phyloP scores from a whole-genome alignment of 1,140 invertebrate genomes.

The Thalassaphorura encarpata region DNA sequence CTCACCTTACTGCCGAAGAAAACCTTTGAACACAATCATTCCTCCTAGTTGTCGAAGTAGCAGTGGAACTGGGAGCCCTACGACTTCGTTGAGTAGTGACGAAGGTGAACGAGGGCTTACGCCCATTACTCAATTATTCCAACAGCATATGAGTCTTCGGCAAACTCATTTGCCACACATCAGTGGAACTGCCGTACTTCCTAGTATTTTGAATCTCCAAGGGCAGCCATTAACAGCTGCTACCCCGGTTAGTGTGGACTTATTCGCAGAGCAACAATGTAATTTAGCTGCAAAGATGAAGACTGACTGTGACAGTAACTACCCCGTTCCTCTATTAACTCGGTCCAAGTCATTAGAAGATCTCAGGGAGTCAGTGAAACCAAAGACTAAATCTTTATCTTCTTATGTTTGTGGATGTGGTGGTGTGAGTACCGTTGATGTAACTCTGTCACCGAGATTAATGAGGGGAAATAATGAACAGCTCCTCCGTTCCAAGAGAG shows the following conservation, averaged over 20 bases:
- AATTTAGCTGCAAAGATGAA: not conserved
- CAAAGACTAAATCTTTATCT: conserved; percentile 11
- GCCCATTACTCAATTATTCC: not conserved
- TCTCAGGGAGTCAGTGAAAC: conserved; percentile 19
- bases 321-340: conserved; percentile 15
- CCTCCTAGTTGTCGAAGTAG: not conserved
- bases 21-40: too few relatives aligned
- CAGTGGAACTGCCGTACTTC: not conserved
- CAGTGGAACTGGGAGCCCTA: too few relatives aligned
- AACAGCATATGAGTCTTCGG: not conserved
- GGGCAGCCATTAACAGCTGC: not conserved
- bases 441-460: conserved; percentile 10
- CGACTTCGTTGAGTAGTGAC: too few relatives aligned
- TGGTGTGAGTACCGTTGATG: conserved; percentile 3
- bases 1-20: too few relatives aligned
- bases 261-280: too few relatives aligned
- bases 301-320: not conserved
- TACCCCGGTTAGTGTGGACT: too few relatives aligned
- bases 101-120: too few relatives aligned
- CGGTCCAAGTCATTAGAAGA: conserved; percentile 22
- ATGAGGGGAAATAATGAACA: not conserved
- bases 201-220: not conserved
- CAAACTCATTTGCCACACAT: not conserved
- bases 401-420: not conserved
- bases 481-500: not conserved